Evolutionary conservation across 2,797 vertebrate species (phyloP), one percentile per base, ranked within the genome.

Genomic region (Sebastes cheni): DNA sequence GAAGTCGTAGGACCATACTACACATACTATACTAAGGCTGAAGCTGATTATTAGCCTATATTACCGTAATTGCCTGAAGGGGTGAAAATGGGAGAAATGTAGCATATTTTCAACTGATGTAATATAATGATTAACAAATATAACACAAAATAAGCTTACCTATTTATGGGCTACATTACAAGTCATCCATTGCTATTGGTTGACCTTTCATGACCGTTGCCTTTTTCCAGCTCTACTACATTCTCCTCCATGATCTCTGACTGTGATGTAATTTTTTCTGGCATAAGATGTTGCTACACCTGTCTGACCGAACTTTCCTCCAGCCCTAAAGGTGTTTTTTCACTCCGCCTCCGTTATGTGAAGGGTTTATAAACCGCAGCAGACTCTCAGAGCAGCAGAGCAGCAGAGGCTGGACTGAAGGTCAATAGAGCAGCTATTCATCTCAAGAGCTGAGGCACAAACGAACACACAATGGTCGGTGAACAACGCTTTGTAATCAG

Each of bases 401-500:
- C 29, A 30, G 29, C 29, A 30, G 29, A 39, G 36, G 12, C 30
- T 8, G 39, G 12, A 32, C 60, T 36, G 8, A 27, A 62, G 39
- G 3, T 12, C 60, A 54, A 0, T 0, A 2, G 2, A 67, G 71
- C 23, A n/a, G 1, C 30, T 25, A 3, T 6, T 54, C 18, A 67
- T 77, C 58, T 25, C 32, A 2, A 4, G 0, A 74, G 4, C 72
- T 7, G 56, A 67, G 22, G 39, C 16, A 1, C 22, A 30, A 6
- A 66, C 14, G 1, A n/a, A 11, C 4, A 4, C 55, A 80, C 6
- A 0, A 96, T 96, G 95, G 50, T 55, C 1, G 90, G 64, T 1
- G 81, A 88, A 3, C 73, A 86, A 54, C 93, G 95, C 18, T 90
- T 75, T 22, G 93, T 91, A 0, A 61, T 95, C n/a, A 82, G 79